A percentile compares a stretch with the other conserved stretches of the same genome.
Conservation (phyloP, 2,888 invertebrate genomes). For the Melieria omissa region DNA sequence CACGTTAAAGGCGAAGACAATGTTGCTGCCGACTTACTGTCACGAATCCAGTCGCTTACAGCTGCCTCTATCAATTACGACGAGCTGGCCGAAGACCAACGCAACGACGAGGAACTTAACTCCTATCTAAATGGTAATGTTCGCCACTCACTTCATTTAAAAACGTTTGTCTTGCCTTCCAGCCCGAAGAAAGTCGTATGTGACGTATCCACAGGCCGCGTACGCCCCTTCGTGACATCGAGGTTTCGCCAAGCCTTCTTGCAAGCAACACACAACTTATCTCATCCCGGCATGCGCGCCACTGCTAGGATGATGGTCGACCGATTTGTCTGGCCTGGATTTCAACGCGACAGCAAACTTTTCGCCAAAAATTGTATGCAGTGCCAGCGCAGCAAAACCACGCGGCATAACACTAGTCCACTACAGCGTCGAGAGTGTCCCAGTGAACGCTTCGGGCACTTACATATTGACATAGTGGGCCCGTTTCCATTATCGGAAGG, state of each 20-base stretch:
- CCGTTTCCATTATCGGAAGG: too few species aligned
- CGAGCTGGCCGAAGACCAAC: too few species aligned
- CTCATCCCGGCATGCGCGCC: constrained; percentile 30
- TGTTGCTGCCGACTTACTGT: too few species aligned
- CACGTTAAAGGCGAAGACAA: too few species aligned
- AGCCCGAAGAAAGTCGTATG: too few species aligned
- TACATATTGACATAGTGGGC: neutral
- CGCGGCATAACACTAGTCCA: neutral
- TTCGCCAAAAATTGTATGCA: constrained; percentile 34
- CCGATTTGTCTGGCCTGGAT: constrained; percentile 49
- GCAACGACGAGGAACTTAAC: too few species aligned
- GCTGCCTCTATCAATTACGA: too few species aligned
- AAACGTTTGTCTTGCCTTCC: too few species aligned
- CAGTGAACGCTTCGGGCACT: neutral
- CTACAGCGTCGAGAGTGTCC: neutral
- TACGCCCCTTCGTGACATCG: constrained; percentile 19
- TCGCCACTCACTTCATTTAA: too few species aligned
- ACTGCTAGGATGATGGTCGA: constrained; percentile 39
- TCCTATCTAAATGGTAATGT: too few species aligned
- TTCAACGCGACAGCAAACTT: constrained; percentile 42
- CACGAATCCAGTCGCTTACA: too few species aligned
- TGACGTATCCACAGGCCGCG: constrained; percentile 37
- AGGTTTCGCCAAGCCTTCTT: constrained; percentile 37
- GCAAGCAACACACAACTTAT: constrained; percentile 35
- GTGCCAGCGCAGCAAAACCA: constrained; percentile 29